A percentile compares a stretch with the other conserved stretches of the same genome.
These are phyloP conservation scores for Crambe crambe DNA, from an alignment of 37 sponge, comb jelly and placozoan genomes.

Conservation along the genomic window DNA sequence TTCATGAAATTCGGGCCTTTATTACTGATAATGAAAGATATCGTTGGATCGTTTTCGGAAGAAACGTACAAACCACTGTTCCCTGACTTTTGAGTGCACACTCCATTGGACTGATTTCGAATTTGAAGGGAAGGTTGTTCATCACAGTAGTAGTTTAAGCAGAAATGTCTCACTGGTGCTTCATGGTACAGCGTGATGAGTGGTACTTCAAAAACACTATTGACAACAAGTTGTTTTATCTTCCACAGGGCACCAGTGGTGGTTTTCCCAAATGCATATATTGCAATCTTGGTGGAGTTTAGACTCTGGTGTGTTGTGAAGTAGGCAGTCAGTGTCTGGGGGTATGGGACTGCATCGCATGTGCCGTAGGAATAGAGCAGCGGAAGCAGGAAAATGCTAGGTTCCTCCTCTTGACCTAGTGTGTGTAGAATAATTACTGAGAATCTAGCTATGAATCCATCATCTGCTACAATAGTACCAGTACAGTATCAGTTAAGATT, in stretches of 20 bases:
- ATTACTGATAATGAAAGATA: background rate
- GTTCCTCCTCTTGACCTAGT: too few relatives aligned
- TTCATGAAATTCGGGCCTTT: background rate
- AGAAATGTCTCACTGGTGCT: background rate
- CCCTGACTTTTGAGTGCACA: background rate
- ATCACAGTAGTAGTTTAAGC: background rate
- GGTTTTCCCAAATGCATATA: background rate
- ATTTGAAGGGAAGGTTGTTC: background rate
- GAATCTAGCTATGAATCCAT: too few relatives aligned
- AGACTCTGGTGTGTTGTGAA: background rate
- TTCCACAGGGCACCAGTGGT: background rate
- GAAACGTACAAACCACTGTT: background rate
- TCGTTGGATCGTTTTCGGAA: background rate
- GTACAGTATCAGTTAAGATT: too few relatives aligned
- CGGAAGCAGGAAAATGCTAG: background rate
- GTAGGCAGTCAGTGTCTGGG: background rate
- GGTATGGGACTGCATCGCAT: constrained; percentile 1
- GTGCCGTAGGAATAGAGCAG: background rate
- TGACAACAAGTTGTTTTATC: too few relatives aligned
- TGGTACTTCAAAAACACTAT: background rate
- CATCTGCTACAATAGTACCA: too few relatives aligned
- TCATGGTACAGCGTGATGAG: background rate
- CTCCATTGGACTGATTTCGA: background rate
- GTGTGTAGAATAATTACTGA: too few relatives aligned
- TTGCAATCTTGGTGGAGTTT: background rate